A percentile compares a stretch with the other conserved stretches of the same genome.
These are phyloP conservation scores for Ephialtes manifestator DNA, from an alignment of 2,888 invertebrate species.

Conservation along the genomic window DNA sequence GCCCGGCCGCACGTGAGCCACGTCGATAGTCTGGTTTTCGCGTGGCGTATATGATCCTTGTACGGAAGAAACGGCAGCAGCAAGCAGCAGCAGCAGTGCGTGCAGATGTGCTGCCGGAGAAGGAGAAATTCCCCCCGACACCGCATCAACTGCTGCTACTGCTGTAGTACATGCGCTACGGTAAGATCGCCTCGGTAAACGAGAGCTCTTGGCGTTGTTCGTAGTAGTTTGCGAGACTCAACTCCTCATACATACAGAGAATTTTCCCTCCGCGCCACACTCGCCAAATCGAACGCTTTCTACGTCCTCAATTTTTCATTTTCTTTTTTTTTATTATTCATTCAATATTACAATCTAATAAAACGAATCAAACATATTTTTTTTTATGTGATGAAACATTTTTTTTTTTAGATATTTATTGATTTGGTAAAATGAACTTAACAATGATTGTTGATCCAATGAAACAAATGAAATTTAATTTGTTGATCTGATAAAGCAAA, in stretches of 20 bases:
- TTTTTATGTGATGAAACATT: no score
- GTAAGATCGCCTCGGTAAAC: conserved; percentile 45
- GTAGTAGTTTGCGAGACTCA: not conserved
- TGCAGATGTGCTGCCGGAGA: conserved; percentile 32
- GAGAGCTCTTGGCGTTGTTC: conserved; percentile 1
- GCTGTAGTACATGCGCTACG: conserved; percentile 47
- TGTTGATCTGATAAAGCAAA: no score
- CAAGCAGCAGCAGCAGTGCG: conserved; percentile 16
- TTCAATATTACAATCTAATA: not conserved
- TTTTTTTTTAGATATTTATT: no score
- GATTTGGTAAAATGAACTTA: no score
- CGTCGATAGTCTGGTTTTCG: conserved; percentile 34
- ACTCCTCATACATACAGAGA: not conserved
- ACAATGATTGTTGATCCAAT: no score
- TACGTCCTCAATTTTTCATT: conserved; percentile 33
- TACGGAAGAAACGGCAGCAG: conserved; percentile 18
- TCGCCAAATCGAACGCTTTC: conserved; percentile 51
- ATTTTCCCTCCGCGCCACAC: conserved; percentile 39
- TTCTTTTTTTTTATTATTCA: not conserved
- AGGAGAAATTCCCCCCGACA: conserved; percentile 11
- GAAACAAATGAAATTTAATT: no score
- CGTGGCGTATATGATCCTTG: conserved; percentile 31
- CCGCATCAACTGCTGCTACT: conserved; percentile 2
- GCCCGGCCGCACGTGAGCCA: conserved; percentile 31
- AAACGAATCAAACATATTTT: no score